These are phyloP conservation scores for Iselma pallidipennis DNA, from an alignment of 2,888 invertebrate genomes.

Conservation along the genomic window DNA sequence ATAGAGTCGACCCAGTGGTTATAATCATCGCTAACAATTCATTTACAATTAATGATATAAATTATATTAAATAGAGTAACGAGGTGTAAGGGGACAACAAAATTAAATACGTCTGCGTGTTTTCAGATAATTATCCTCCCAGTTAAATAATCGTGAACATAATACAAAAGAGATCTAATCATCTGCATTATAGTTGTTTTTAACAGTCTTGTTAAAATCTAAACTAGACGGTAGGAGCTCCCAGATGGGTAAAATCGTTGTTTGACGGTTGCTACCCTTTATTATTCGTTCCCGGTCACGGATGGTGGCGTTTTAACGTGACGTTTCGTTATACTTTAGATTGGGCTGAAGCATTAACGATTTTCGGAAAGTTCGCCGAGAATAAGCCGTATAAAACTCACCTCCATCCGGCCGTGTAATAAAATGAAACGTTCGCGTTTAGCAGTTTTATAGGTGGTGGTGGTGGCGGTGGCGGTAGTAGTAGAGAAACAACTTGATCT, in stretches of 20 bases:
- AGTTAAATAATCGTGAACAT: slow-evolving; percentile 25
- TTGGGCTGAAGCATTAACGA: slow-evolving; percentile 39
- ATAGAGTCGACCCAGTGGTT: too few species aligned
- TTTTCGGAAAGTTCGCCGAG: slow-evolving; percentile 39
- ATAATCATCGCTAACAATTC: background rate
- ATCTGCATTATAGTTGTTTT: slow-evolving; percentile 18
- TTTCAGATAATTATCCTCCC: slow-evolving; percentile 15
- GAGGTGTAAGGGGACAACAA: background rate
- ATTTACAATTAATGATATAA: background rate
- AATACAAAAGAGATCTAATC: slow-evolving; percentile 21
- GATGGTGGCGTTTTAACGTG: slow-evolving; percentile 7
- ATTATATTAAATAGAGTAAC: background rate
- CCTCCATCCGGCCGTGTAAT: slow-evolving; percentile 46
- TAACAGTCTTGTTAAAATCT: slow-evolving; percentile 17
- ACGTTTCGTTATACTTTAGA: slow-evolving; percentile 32
- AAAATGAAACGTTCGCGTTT: slow-evolving; percentile 49
- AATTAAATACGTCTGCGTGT: slow-evolving; percentile 23
- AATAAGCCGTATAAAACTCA: slow-evolving; percentile 47
- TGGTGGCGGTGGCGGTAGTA: background rate
- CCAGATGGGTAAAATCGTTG: slow-evolving; percentile 9
- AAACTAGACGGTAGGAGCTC: slow-evolving; percentile 2
- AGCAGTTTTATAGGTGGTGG: slow-evolving; percentile 43
- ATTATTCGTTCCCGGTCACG: slow-evolving; percentile 10
- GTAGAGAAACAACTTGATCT: slow-evolving; percentile 38
- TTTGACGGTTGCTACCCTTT: slow-evolving; percentile 11